Evolutionary conservation across 2,888 invertebrate genomes (phyloP).

Genomic region (Apodemia duryi): DNA sequence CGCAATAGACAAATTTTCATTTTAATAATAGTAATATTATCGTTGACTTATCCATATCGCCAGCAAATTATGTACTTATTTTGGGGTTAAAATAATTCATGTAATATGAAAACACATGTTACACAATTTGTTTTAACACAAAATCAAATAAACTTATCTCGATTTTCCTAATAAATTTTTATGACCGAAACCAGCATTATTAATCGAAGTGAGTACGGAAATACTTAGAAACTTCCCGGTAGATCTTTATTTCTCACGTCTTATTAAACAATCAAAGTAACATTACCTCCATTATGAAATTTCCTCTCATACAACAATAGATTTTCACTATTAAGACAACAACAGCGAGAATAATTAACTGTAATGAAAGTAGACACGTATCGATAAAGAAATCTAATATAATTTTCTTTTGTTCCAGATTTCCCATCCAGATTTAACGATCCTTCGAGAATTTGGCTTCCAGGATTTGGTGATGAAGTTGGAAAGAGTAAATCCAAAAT

Average conservation of each 20-base stretch:
- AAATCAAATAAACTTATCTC: background rate
- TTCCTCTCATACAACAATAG: background rate
- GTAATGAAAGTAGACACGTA: background rate
- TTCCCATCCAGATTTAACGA: slow-evolving; percentile 38
- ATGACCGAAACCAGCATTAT: background rate
- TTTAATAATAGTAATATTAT: too few species aligned
- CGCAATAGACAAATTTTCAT: too few species aligned
- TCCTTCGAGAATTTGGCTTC: slow-evolving; percentile 23
- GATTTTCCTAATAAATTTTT: background rate
- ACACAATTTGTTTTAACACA: too few species aligned
- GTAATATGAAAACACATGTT: too few species aligned
- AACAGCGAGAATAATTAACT: slow-evolving; percentile 2
- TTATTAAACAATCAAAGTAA: slow-evolving; percentile 4
- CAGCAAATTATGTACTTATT: too few species aligned
- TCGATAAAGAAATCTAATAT: slow-evolving; percentile 16
- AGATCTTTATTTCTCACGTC: background rate
- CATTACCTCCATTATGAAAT: slow-evolving; percentile 1
- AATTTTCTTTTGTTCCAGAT: slow-evolving; percentile 55
- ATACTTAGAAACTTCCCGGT: background rate
- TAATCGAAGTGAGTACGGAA: background rate
- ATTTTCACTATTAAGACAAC: slow-evolving; percentile 4
- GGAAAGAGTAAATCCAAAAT: slow-evolving; percentile 47
- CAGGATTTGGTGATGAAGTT: slow-evolving; percentile 59
- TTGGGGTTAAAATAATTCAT: too few species aligned
- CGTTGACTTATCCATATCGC: too few species aligned